Conservation (phyloP, 2,888 invertebrate species). For the Xestobium rufovillosum region DNA sequence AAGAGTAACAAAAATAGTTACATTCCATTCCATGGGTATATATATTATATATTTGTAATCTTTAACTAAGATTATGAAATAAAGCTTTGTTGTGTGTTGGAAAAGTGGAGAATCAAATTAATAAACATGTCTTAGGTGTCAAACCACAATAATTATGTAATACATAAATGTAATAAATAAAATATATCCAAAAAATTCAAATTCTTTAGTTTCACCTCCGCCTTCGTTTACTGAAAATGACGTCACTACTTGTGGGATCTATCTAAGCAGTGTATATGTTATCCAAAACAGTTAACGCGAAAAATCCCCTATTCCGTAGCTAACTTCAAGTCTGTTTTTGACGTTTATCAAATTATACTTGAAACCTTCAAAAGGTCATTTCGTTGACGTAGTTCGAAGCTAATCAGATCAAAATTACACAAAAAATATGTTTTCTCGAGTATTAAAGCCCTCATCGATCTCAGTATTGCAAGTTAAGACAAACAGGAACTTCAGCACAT, state of each 20-base stretch:
- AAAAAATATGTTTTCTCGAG: slow-evolving; percentile 61
- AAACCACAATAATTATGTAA: slow-evolving; percentile 44
- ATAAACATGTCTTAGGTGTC: slow-evolving; percentile 43
- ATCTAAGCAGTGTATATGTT: too few relatives aligned
- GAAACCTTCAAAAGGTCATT: too few relatives aligned
- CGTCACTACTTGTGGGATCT: too few relatives aligned
- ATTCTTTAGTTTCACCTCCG: too few relatives aligned
- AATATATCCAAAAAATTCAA: slow-evolving; percentile 20
- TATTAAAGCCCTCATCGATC: slow-evolving; percentile 45
- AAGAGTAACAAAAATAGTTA: slow-evolving; percentile 35
- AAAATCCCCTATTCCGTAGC: too few relatives aligned
- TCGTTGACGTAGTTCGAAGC: too few relatives aligned
- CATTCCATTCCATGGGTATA: slow-evolving; percentile 36
- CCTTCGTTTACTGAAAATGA: too few relatives aligned
- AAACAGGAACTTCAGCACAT: slow-evolving; percentile 17
- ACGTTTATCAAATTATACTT: too few relatives aligned
- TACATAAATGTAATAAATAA: slow-evolving; percentile 42
- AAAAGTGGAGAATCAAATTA: slow-evolving; percentile 34
- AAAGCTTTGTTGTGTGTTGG: slow-evolving; percentile 42
- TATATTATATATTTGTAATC: slow-evolving; percentile 35
- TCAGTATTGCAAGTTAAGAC: slow-evolving; percentile 30
- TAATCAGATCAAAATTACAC: too few relatives aligned
- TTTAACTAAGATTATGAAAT: slow-evolving; percentile 23
- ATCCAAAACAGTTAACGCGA: too few relatives aligned
- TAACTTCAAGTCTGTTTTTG: too few relatives aligned